Evolutionary conservation across 1,140 invertebrate genomes (phyloP), one percentile per base, ranked within the genome.

Genomic region (Vollenhovia emeryi): DNA sequence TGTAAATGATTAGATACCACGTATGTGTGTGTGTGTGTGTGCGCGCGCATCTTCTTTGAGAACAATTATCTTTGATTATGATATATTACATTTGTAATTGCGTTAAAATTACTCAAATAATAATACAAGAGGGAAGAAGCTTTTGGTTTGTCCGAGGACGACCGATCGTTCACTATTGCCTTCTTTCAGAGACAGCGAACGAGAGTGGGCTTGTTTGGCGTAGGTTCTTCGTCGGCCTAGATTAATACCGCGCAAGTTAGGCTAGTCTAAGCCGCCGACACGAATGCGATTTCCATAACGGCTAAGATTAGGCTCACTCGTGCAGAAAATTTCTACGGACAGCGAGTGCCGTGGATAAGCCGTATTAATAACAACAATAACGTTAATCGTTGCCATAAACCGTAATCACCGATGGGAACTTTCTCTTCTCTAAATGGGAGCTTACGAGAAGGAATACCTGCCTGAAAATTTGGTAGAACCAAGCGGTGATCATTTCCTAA

Each of bases 341-440:
- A 40, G 48, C 40, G 36, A 80, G 36, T 40, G 13, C 33, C 43
- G 21, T 57, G 59, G 50, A 21, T 89, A 89, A 89, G 87, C 87
- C 52, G 57, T 89, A 89, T 89, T 89, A 89, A 86, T 89, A 89
- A 89, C 87, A 78, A 89, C 87, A 89, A 89, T 89, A 89, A 85
- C 75, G 87, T 75, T 89, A 89, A 88, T 89, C 87, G 75, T 60
- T 18, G 36, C 48, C 69, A 76, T 88, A 86, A 89, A 89, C 84
- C 66, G 48, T 89, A 89, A 89, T 83, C 83, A 64, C 27, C 24
- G 13, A 33, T 18, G 2, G 9, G 21, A 71, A 82, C 30, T 36
- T 45, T 71, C n/a, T 13, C 4, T 43, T 36, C 13, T 13, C 21
- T 71, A 40, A 59, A 27, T n/a, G 13, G 3, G 40, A 59, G 57